Percentiles rank a stretch among this genome's conserved stretches.
Conservation (phyloP, 2,888 invertebrate species). For the Camponotus fellah region DNA sequence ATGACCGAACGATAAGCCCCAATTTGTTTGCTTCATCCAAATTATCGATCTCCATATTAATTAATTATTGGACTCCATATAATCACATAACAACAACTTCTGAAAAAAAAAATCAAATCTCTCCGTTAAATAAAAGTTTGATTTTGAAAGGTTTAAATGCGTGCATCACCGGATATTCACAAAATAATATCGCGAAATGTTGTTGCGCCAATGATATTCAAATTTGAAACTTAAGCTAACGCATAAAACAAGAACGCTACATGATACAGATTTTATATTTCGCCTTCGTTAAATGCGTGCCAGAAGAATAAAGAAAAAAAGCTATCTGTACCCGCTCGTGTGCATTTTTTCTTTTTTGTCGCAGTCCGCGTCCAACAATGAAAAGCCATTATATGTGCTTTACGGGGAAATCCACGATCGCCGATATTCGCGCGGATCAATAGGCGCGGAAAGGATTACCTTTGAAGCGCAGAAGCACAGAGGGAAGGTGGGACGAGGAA, state of each 20-base stretch:
- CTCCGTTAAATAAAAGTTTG: background rate
- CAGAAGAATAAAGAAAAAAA: constrained; percentile 26
- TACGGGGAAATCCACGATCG: constrained; percentile 53
- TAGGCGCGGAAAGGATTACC: constrained; percentile 53
- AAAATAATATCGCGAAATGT: constrained; percentile 3
- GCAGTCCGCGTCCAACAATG: constrained; percentile 37
- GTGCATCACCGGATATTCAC: background rate
- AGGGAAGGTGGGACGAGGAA: constrained; percentile 42
- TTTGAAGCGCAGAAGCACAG: constrained; percentile 71
- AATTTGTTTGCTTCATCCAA: background rate
- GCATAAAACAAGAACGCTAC: background rate
- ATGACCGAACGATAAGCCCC: background rate
- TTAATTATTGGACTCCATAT: background rate
- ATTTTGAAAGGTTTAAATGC: background rate
- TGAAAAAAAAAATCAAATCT: background rate
- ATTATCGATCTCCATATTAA: no score
- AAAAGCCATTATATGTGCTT: constrained; percentile 37
- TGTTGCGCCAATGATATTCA: background rate
- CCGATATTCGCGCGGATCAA: constrained; percentile 45
- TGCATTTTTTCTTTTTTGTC: constrained; percentile 28
- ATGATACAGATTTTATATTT: background rate
- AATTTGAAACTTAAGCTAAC: background rate
- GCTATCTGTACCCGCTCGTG: background rate
- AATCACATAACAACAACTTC: background rate
- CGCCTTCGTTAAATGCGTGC: constrained; percentile 3